Conservation (phyloP, 1,140 invertebrate genomes). For the Bombus confusus region DNA sequence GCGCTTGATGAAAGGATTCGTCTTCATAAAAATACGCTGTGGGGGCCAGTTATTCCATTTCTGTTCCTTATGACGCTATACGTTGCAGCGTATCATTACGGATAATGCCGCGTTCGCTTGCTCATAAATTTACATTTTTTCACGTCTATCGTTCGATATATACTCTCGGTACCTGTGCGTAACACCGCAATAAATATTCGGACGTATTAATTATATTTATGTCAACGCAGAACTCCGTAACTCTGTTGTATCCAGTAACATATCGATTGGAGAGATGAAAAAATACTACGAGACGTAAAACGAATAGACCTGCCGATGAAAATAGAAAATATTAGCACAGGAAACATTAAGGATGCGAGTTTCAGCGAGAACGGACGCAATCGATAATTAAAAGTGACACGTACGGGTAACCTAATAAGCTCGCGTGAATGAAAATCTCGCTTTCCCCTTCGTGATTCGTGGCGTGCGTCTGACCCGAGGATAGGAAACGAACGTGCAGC, state of each 20-base stretch:
- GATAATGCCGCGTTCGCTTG: not conserved
- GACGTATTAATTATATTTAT: not conserved
- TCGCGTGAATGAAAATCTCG: constrained; percentile 54
- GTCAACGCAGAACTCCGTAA: too few relatives aligned
- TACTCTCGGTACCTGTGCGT: too few relatives aligned
- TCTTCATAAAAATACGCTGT: constrained; percentile 3
- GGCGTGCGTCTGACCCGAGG: not conserved
- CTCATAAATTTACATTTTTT: not conserved
- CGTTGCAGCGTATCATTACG: constrained; percentile 12
- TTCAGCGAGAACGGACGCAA: constrained; percentile 1
- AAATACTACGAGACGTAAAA: not conserved
- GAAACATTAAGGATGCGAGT: too few relatives aligned
- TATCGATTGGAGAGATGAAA: too few relatives aligned
- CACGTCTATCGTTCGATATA: too few relatives aligned
- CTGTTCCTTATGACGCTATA: constrained; percentile 13
- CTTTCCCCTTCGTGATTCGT: constrained; percentile 33
- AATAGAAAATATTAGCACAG: not conserved
- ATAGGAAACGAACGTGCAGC: not conserved
- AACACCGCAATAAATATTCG: not conserved
- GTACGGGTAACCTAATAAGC: constrained; percentile 49
- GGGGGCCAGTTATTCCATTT: not conserved
- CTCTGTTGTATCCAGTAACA: too few relatives aligned
- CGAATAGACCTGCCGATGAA: not conserved
- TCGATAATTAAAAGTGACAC: constrained; percentile 37
- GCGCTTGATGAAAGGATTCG: constrained; percentile 13